Base-by-base conservation (phyloP, 2,113 vertebrate species). In the Pachycephala philippinensis region DNA sequence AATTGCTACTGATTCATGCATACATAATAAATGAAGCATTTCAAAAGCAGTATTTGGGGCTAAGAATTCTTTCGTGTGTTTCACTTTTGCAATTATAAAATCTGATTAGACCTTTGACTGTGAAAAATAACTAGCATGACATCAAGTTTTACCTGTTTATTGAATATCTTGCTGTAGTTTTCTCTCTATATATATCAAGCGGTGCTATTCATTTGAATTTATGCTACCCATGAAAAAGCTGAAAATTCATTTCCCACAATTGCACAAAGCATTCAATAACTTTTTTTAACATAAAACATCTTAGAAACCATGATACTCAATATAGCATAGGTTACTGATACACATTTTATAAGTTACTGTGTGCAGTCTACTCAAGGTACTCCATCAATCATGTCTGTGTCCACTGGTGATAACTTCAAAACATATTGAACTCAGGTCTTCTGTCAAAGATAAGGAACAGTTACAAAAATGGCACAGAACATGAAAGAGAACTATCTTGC, bases 1-100 rank as follows among this genome's bases (percentile, higher is more conserved):
- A 84, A 72, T 65, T 91, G 35, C 27, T 72, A 79, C 75, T 95
- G 53, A 94, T 92, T 95, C 72, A 90, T 60, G 28, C 76, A 78
- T 93, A 53, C 15, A 66, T 76, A 93, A 82, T 52, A 80, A 90
- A 85, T 56, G 13, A 91, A 91, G 24, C 45, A 92, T 79, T 21
- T 89, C 92, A 81, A 28, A 22, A 28, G 21, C 91, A 93, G 60
- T 24, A 69, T 84, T 74, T 84, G 30, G 26, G 33, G 6, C 17
- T 87, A 79, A 49, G 23, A 64, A 39, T 50, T 66, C n/a, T 90
- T 74, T 95, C 13, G 35, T 42, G 31, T 4, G 24, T 59, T 90
- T 86, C 74, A n/a, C 6, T 91, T 92, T 42, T 60, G 18, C 31
- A 44, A 17, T 64, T 74, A 56, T 10, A 78, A 86, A 68, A 68